Conservation (phyloP, 2,797 vertebrate genomes). For the Orientallactaga sibirica region DNA sequence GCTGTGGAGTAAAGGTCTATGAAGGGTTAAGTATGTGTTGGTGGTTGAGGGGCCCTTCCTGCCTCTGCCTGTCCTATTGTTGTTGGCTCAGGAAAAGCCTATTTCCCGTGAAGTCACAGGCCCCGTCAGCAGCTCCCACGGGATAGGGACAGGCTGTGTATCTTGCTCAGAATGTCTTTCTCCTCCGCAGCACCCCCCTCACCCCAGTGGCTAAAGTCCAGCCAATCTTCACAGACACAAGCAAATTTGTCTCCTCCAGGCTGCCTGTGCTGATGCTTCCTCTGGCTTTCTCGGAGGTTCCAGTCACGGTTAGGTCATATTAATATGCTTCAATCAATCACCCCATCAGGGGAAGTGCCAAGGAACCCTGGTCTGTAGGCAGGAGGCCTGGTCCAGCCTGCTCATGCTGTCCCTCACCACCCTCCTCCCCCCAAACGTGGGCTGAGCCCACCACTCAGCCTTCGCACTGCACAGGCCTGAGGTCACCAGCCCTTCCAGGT, state of each 20-base stretch:
- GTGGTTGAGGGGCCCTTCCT: not conserved
- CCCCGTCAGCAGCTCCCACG: not conserved
- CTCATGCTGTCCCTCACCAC: no score
- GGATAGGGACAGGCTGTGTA: not conserved
- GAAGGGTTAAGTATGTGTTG: not conserved
- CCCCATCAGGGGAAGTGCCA: not conserved
- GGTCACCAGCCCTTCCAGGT: fast-evolving
- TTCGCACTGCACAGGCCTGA: not conserved
- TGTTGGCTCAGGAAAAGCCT: constrained; percentile 21
- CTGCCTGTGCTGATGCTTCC: not conserved
- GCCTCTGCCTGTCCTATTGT: not conserved
- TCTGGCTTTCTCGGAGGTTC: not conserved
- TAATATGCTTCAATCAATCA: not conserved
- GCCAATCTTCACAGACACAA: not conserved
- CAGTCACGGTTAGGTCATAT: not conserved
- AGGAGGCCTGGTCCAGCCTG: not conserved
- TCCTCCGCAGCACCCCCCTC: not conserved
- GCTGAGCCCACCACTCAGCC: not conserved
- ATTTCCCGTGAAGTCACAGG: constrained; percentile 6
- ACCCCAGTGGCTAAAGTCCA: no score
- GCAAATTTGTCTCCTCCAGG: not conserved
- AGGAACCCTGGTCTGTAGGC: not conserved
- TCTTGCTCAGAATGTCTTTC: not conserved
- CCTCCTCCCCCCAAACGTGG: not conserved
- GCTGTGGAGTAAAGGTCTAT: not conserved